Evolutionary conservation across 2,888 invertebrate species (phyloP).

Genomic region (Imbricaverruca yamaguchii): DNA sequence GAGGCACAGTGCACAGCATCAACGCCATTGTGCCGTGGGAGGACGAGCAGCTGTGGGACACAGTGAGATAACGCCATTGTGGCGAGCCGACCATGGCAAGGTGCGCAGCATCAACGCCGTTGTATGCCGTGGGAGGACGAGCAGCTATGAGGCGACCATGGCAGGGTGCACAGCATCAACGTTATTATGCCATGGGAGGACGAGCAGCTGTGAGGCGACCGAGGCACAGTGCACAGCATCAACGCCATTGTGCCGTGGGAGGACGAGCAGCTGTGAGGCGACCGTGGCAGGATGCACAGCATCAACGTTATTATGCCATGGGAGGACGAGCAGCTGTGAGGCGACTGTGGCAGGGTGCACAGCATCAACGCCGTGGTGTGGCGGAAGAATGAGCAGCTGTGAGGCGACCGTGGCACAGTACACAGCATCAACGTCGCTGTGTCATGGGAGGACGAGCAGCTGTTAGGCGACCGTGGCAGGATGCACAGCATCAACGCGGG

Average conservation of each 20-base stretch:
- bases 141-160: neutral
- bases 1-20: neutral
- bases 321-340: constrained; percentile 3
- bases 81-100: too few species aligned
- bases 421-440: neutral
- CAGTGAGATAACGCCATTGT: neutral
- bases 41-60: neutral
- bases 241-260: too few species aligned
- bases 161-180: neutral
- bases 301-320: neutral
- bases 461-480: neutral
- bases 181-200: neutral
- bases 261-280: neutral
- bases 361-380: neutral
- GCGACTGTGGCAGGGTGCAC: neutral
- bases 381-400: neutral
- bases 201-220: neutral
- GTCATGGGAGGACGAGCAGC: neutral
- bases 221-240: too few species aligned
- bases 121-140: constrained; percentile 7
- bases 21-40: constrained; percentile 11
- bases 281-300: neutral
- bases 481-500: too few species aligned
- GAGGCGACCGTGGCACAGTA: neutral
- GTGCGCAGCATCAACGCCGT: neutral